phyloP scores from a whole-genome alignment of 2,113 vertebrate species.

The Saiga tatarica region DNA sequence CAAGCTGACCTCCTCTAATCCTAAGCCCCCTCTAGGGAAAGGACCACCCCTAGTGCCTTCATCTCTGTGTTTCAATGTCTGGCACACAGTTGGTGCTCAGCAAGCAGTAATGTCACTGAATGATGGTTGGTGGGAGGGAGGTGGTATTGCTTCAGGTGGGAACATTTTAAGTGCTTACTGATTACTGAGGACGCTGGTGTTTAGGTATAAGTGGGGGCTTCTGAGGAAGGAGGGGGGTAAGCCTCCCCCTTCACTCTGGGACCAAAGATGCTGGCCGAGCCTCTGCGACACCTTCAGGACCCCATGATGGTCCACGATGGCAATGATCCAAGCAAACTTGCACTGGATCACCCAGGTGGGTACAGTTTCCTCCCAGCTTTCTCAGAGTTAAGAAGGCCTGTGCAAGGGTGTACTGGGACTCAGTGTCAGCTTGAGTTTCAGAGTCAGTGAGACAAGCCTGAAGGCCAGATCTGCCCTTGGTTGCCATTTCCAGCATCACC shows the following conservation, averaged over 20 bases:
- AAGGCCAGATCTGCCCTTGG: not conserved
- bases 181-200: not conserved
- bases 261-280: not conserved
- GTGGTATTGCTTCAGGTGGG: not conserved
- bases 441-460: not conserved
- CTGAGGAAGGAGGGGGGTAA: not conserved
- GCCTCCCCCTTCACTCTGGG: not conserved
- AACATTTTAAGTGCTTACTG: not conserved
- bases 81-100: not conserved
- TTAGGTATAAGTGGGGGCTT: not conserved
- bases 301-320: accelerated
- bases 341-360: too few species aligned
- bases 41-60: not conserved
- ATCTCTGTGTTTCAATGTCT: not conserved
- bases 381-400: not conserved
- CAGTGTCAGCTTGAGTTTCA: accelerated
- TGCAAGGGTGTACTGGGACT: not conserved
- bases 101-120: not conserved
- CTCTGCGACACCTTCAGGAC: not conserved
- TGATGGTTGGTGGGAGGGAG: not conserved
- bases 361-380: not conserved
- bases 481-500: not conserved
- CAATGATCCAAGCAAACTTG: not conserved
- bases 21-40: not conserved
- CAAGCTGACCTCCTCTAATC: not conserved